Evolutionary conservation across 64 coral and sea anemone genomes (phyloP), one percentile per base, ranked within the genome.

Genomic region (Astreopora myriophthalma): DNA sequence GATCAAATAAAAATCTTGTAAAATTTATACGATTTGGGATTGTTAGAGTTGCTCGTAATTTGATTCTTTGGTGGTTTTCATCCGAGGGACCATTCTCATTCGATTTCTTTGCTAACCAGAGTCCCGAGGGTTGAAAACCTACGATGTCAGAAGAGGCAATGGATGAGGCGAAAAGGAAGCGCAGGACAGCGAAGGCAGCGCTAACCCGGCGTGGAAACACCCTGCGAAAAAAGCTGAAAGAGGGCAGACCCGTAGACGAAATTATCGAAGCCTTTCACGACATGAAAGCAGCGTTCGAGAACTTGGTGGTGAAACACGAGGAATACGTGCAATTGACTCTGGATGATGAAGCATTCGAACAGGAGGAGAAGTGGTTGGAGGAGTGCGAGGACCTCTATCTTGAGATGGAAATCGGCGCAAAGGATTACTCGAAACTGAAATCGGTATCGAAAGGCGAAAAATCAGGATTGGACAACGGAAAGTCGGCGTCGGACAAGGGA

Each of bases 181-280:
- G 73, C 33, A 73, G 74, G 20, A 93, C 91, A 67, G 91, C 91
- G 24, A 80, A 87, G 85, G 74, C 84, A 23, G 72, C 83, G 36
- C 86, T 93, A 39, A 93, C 91, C 19, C 28, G 84, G 2, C 72
- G 57, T 38, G 84, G 91, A 69, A 93, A 93, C 27, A 27, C 91
- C 61, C 19, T 93, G 58, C 73, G 35, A 32, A 34, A 86, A 66
- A 52, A 65, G 22, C 73, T 79, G 33, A 52, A 86, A 86, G 60
- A 44, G 16, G 65, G 76, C 36, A 66, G 91, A 46, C 42, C 74
- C 32, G 26, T 23, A 72, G 85, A 87, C 23, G 86, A 89, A 64
- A 26, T 24, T 24, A 58, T 17, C 26, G 71, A 90, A 35, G 57
- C 57, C 78, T 82, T 82, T 61, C 48, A 57, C 33, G 52, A 70